These are phyloP conservation scores for Oscheius sp. DNA, from an alignment of 2,888 invertebrate genomes.

Conservation along the genomic window DNA sequence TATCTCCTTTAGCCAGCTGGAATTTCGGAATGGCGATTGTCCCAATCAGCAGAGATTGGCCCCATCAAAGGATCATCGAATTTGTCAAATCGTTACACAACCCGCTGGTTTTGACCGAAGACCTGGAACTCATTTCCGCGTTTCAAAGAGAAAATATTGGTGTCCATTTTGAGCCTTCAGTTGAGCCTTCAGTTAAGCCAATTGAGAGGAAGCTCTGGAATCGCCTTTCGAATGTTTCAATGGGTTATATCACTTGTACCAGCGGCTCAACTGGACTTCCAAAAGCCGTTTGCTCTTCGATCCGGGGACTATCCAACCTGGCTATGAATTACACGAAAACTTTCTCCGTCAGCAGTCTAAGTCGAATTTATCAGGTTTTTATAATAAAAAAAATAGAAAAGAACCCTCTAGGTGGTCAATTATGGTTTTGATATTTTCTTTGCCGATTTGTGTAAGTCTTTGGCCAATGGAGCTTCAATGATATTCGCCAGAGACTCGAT, in stretches of 20 bases:
- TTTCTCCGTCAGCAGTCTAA: conserved; percentile 36
- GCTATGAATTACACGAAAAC: conserved; percentile 45
- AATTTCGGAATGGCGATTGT: conserved; percentile 27
- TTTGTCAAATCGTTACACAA: conserved; percentile 11
- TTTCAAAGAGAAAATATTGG: neutral
- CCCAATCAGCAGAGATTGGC: conserved; percentile 46
- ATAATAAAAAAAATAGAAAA: no score
- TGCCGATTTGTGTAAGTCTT: conserved; percentile 55
- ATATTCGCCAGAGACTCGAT: conserved; percentile 31
- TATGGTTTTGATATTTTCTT: conserved; percentile 67
- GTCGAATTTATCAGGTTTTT: conserved; percentile 52
- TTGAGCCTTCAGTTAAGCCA: neutral
- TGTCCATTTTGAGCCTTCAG: neutral
- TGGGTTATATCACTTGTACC: conserved; percentile 58
- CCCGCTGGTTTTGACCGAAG: conserved; percentile 14
- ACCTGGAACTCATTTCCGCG: neutral
- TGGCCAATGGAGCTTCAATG: conserved; percentile 43
- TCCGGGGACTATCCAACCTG: conserved; percentile 56
- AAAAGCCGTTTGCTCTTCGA: conserved; percentile 55
- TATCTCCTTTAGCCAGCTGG: conserved; percentile 36
- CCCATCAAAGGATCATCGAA: conserved; percentile 20
- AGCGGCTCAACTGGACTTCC: conserved; percentile 65
- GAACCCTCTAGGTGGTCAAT: conserved; percentile 52
- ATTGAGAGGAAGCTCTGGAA: neutral
- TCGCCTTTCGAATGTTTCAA: neutral